Base-by-base conservation (phyloP, 2,797 vertebrate genomes). In the Pantherophis alleghaniensis region DNA sequence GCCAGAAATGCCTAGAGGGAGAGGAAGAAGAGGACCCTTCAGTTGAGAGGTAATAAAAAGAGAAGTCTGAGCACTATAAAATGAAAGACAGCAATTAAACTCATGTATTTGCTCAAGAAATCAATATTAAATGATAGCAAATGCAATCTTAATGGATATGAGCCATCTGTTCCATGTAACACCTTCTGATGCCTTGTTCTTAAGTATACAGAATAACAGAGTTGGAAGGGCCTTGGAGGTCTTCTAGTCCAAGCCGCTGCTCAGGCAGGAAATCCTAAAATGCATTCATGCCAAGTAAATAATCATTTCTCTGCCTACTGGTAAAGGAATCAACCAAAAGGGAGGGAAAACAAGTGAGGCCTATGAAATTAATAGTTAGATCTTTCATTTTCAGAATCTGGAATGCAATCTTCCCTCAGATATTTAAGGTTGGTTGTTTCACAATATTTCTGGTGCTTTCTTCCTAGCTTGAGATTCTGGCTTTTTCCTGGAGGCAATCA, bases 321-420 rank as follows among this genome's bases (percentile, higher is more conserved):
- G 92, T 32, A 69, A 69, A 69, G 95, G 93, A 96, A 96, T 94
- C 91, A 96, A 83, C 91, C 96, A 95, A 93, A 94, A 93, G 55
- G 55, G 55, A 14, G 13, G 55, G 55, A 56, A 56, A 56, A 56
- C 95, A 94, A 94, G 96, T 95, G 96, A 96, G 95, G 88, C 93
- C 96, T 97, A 96, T 97, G 97, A 97, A 96, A 97, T 95, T 97
- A 98, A 98, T 97, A 96, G 96, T 95, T 95, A 91, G 93, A 94
- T 91, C 96, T 96, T 97, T 92, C 93, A 94, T 96, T 96, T 96
- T 96, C 94, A 96, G 96, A 97, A 96, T 91, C 94, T 92, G 94
- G 97, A 97, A 98, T 98, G 97, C 97, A 97, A 96, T 97, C 97
- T 97, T 98, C 96, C 97, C 94, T 97, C 96, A 56, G 97, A 94